Evolutionary conservation across 53 echinoderm and acorn worm genomes (phyloP).

Genomic region (Patiria pectinifera): DNA sequence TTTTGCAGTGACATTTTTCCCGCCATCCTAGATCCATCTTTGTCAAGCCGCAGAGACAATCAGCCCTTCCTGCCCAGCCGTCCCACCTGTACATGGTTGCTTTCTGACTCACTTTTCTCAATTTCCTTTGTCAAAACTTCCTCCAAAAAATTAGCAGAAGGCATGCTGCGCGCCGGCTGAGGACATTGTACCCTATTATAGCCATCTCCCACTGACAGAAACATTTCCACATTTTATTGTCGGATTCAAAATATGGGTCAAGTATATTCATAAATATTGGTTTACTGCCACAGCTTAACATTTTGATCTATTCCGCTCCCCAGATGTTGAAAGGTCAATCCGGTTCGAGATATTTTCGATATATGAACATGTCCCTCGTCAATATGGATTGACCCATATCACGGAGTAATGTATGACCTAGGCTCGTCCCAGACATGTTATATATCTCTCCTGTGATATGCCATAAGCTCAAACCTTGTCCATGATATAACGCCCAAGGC

Average conservation of each 20-base stretch:
- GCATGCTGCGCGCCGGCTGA: background rate
- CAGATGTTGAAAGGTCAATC: slow-evolving; percentile 1
- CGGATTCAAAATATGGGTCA: background rate
- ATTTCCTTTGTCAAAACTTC: slow-evolving; percentile 59
- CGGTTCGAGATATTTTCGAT: background rate
- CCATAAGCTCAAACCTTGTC: slow-evolving; percentile 1
- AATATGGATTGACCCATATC: slow-evolving; percentile 32
- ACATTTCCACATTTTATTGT: background rate
- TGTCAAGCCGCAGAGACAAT: slow-evolving; percentile 49
- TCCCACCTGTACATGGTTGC: slow-evolving; percentile 35
- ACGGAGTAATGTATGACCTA: slow-evolving; percentile 12
- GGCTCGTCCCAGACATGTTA: slow-evolving; percentile 40
- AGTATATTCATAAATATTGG: background rate
- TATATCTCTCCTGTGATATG: slow-evolving; percentile 10
- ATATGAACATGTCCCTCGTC: slow-evolving; percentile 36
- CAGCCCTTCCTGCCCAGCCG: slow-evolving; percentile 27
- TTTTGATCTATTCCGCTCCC: background rate
- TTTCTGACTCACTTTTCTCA: slow-evolving; percentile 38
- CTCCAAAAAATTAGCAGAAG: slow-evolving; percentile 35
- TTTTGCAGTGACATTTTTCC: slow-evolving; percentile 36
- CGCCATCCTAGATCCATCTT: slow-evolving; percentile 42
- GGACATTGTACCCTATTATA: background rate
- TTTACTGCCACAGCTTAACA: background rate
- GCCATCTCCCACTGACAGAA: background rate
- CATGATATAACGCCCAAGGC: slow-evolving; percentile 32